phyloP scores from a whole-genome alignment of 2,888 invertebrate species.

The Scaptomyza tumidula region DNA sequence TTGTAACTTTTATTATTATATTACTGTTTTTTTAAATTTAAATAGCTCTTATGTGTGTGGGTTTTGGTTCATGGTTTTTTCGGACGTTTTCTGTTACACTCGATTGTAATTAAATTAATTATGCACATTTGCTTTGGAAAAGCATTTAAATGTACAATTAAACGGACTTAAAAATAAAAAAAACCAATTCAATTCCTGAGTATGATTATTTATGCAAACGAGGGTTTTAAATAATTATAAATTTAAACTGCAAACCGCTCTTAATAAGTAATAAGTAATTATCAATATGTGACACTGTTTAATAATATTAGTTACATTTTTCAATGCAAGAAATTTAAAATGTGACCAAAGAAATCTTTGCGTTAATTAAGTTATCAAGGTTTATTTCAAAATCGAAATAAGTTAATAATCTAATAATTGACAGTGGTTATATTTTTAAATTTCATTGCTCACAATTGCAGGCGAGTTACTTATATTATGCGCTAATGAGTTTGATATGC shows the following conservation, averaged over 20 bases:
- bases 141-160: constrained; percentile 71
- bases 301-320: too few species aligned
- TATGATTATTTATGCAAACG: constrained; percentile 52
- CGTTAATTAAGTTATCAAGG: neutral
- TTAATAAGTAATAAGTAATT: neutral
- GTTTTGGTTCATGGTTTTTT: constrained; percentile 1
- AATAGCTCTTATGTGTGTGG: constrained; percentile 18
- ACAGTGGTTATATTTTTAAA: neutral
- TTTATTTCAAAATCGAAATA: neutral
- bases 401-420: too few species aligned
- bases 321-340: neutral
- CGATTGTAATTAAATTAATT: constrained; percentile 77
- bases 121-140: constrained; percentile 72
- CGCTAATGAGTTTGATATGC: constrained; percentile 47
- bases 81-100: constrained; percentile 34
- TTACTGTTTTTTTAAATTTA: constrained; percentile 25
- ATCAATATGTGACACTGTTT: neutral
- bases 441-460: constrained; percentile 4
- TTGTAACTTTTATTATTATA: constrained; percentile 17
- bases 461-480: constrained; percentile 35
- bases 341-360: neutral
- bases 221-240: constrained; percentile 40
- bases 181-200: constrained; percentile 7
- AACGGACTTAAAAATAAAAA: constrained; percentile 27
- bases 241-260: constrained; percentile 9